A percentile compares a stretch with the other conserved stretches of the same genome.
Evolutionary conservation across 2,797 vertebrate genomes (phyloP).

Genomic region (Nasua narica): DNA sequence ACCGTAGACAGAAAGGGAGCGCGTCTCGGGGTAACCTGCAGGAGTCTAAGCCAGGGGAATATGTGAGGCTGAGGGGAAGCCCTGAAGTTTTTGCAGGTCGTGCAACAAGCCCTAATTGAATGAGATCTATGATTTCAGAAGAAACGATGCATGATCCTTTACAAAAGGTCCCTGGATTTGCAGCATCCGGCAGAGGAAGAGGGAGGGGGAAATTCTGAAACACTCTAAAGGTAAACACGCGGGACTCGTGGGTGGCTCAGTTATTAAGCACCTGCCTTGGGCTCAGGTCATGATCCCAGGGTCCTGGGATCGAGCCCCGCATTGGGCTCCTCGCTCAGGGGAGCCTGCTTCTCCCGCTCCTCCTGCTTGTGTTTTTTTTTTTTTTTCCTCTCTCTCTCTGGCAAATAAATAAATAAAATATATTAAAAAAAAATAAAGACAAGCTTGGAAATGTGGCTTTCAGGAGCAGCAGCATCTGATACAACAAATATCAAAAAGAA

Average conservation of each 20-base stretch:
- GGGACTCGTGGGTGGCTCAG: neutral
- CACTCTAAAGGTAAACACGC: neutral
- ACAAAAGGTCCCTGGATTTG: neutral
- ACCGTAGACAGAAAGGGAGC: neutral
- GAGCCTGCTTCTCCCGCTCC: neutral
- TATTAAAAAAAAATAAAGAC: neutral
- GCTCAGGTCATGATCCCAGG: neutral
- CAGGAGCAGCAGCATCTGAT: conserved; percentile 50
- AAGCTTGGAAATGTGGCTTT: conserved; percentile 33
- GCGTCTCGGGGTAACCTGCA: neutral
- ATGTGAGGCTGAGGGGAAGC: neutral
- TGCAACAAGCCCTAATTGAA: neutral
- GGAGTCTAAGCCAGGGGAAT: neutral
- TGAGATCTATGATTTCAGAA: neutral
- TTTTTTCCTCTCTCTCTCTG: no score
- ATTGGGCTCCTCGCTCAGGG: neutral
- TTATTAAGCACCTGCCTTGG: neutral
- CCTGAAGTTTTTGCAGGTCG: neutral
- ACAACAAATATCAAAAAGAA: neutral
- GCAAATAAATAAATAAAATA: neutral
- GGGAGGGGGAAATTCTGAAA: conserved; percentile 16
- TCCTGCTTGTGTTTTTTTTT: neutral
- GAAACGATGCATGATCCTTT: neutral
- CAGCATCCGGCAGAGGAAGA: neutral
- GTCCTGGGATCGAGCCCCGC: neutral